Conservation (phyloP, 35 echinoderm and acorn worm genomes). For the Ophioderma brevispina region DNA sequence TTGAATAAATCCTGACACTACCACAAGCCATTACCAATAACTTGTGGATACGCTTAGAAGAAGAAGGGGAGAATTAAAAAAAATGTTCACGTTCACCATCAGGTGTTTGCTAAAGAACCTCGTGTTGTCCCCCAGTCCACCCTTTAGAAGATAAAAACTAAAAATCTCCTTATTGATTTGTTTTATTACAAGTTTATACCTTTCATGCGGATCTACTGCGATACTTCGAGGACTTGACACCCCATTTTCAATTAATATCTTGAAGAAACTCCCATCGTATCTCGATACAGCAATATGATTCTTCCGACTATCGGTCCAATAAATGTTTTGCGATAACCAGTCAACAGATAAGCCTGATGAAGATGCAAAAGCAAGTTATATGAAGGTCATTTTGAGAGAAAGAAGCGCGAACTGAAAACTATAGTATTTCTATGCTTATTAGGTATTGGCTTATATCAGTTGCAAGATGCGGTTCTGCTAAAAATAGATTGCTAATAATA, state of each 20-base stretch:
- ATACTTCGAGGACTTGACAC: constrained; percentile 63
- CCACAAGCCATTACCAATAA: no score
- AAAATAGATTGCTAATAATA: neutral
- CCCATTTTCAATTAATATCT: constrained; percentile 47
- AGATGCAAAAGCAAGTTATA: no score
- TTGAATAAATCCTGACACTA: no score
- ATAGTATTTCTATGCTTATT: no score
- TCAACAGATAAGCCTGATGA: constrained; percentile 78
- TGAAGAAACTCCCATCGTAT: constrained; percentile 70
- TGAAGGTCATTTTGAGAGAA: neutral
- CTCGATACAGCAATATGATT: constrained; percentile 74
- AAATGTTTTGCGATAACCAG: constrained; percentile 73
- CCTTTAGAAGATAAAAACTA: no score
- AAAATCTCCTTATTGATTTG: no score
- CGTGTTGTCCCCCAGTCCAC: no score
- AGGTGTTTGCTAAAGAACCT: no score
- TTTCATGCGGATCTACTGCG: constrained; percentile 55
- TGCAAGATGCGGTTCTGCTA: neutral
- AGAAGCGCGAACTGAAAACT: neutral
- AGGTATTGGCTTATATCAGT: neutral
- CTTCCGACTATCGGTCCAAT: constrained; percentile 69
- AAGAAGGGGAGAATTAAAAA: no score
- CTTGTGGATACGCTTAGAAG: no score
- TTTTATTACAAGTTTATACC: constrained; percentile 58
- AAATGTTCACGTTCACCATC: neutral